These are phyloP conservation scores for Mesoligia furuncula DNA, from an alignment of 2,888 invertebrate genomes.

Conservation along the genomic window DNA sequence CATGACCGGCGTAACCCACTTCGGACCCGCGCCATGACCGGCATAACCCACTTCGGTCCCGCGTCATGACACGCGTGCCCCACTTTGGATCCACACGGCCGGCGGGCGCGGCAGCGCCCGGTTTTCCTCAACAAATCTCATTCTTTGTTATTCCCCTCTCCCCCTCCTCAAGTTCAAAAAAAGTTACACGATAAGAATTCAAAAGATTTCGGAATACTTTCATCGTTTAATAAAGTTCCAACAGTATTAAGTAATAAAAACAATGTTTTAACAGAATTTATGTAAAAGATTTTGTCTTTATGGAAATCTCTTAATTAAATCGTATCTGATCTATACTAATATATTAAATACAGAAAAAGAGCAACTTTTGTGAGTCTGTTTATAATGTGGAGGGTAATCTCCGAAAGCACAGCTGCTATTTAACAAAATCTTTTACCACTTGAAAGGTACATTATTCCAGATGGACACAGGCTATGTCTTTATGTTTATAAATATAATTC, in stretches of 20 bases:
- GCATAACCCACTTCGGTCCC: neutral
- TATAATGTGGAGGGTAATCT: neutral
- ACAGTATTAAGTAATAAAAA: conserved; percentile 48
- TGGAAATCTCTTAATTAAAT: conserved; percentile 20
- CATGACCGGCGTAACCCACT: conserved; percentile 6
- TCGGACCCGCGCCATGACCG: neutral
- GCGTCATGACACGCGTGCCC: too few species aligned
- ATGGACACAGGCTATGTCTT: neutral
- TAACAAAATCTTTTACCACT: neutral
- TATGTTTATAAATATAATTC: neutral
- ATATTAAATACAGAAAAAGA: neutral
- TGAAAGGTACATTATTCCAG: neutral
- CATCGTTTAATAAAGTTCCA: conserved; percentile 49
- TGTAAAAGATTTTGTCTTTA: conserved; percentile 15
- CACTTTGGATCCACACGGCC: too few species aligned
- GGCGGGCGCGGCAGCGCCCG: neutral
- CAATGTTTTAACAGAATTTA: conserved; percentile 41
- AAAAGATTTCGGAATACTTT: conserved; percentile 38
- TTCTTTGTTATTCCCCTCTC: conserved; percentile 20
- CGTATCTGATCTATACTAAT: neutral
- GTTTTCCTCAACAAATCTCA: conserved; percentile 11
- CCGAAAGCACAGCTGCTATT: neutral
- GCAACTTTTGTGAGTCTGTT: neutral
- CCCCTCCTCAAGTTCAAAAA: conserved; percentile 34
- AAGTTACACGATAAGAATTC: conserved; percentile 53